These are phyloP conservation scores for Agrilus planipennis DNA, from an alignment of 1,140 invertebrate species.

Conservation along the genomic window DNA sequence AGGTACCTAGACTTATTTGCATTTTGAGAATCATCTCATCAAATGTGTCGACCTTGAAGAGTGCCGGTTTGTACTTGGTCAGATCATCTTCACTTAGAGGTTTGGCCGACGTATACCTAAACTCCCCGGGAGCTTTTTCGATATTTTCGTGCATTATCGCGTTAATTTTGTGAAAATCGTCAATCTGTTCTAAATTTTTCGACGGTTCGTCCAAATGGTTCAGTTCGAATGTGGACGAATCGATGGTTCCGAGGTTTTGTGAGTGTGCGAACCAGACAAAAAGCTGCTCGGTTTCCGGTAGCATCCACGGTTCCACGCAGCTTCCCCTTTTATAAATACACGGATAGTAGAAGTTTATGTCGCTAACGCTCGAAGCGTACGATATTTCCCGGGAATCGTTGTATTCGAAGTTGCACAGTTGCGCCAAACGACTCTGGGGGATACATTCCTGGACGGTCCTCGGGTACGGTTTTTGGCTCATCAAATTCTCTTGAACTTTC, in stretches of 20 bases:
- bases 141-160: constrained; percentile 8
- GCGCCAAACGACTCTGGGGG: constrained; percentile 25
- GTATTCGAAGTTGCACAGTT: constrained; percentile 26
- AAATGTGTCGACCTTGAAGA: constrained; percentile 7
- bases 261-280: constrained; percentile 18
- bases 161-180: constrained; percentile 8
- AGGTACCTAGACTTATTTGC: constrained; percentile 11
- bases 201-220: too few relatives aligned
- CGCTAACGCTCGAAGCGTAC: constrained; percentile 16
- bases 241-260: constrained; percentile 3
- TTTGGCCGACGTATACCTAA: constrained; percentile 4
- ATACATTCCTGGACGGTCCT: constrained; percentile 27
- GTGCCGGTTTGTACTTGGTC: not conserved
- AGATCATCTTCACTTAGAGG: constrained; percentile 4
- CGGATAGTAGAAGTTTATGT: constrained; percentile 10
- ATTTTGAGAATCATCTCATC: constrained; percentile 10
- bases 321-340: constrained; percentile 7
- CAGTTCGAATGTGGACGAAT: too few relatives aligned
- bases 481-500: constrained; percentile 8
- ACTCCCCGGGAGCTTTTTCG: constrained; percentile 10
- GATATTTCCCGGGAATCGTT: constrained; percentile 26
- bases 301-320: constrained; percentile 27
- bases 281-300: constrained; percentile 26
- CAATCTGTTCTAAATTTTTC: too few relatives aligned
- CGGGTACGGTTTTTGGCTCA: constrained; percentile 10